Evolutionary conservation across 2,113 vertebrate species (phyloP).

Genomic region (Alaudala cheleensis): DNA sequence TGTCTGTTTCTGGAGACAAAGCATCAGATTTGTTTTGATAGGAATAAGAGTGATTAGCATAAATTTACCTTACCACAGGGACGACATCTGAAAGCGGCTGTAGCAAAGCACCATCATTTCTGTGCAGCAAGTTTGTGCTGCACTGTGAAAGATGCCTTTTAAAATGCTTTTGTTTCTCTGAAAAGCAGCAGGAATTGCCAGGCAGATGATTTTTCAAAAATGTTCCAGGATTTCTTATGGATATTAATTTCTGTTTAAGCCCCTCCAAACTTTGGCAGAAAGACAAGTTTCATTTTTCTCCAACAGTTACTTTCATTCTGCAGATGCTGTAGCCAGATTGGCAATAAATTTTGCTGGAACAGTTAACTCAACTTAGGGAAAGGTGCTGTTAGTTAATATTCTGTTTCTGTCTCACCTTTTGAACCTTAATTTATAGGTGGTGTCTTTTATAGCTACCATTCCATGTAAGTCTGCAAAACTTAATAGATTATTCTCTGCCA

Average conservation of each 20-base stretch:
- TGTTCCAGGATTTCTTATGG: slow-evolving; percentile 24
- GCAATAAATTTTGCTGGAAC: slow-evolving; percentile 59
- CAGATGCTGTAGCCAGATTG: slow-evolving; percentile 69
- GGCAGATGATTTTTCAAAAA: slow-evolving; percentile 40
- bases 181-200: slow-evolving; percentile 28
- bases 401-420: slow-evolving; percentile 30
- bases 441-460: background rate
- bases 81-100: background rate
- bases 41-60: background rate
- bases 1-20: background rate
- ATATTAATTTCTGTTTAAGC: slow-evolving; percentile 62
- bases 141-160: background rate
- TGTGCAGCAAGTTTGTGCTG: background rate
- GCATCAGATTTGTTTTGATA: background rate
- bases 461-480: background rate
- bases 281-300: slow-evolving; percentile 69
- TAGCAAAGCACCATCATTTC: background rate
- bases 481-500: background rate
- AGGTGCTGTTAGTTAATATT: slow-evolving; percentile 46
- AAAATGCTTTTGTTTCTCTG: background rate
- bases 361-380: slow-evolving; percentile 30
- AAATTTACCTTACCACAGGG: background rate
- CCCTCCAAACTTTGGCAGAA: slow-evolving; percentile 53
- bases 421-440: slow-evolving; percentile 33
- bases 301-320: slow-evolving; percentile 55